phyloP scores from a whole-genome alignment of 2,113 vertebrate species.

The Charina bottae region DNA sequence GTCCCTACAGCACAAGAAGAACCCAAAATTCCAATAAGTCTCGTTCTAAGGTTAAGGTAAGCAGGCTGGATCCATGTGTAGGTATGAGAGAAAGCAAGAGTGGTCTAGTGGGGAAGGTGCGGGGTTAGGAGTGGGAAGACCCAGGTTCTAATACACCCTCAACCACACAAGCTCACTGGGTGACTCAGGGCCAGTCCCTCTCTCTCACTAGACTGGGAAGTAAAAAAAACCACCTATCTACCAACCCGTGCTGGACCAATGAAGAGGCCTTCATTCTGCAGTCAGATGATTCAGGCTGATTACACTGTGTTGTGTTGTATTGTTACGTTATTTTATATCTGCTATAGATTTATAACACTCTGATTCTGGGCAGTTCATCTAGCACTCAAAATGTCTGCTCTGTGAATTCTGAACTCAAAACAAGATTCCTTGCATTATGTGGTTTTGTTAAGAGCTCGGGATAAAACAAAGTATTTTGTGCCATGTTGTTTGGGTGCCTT shows the following conservation, averaged over 20 bases:
- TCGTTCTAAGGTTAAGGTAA: conserved; percentile 95
- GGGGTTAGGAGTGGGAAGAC: not conserved
- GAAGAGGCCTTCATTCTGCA: not conserved
- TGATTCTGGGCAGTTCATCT: not conserved
- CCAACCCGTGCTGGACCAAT: not conserved
- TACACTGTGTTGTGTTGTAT: not conserved
- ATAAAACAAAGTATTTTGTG: not conserved
- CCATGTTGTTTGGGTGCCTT: not conserved
- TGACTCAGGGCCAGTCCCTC: not conserved
- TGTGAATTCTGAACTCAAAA: not conserved
- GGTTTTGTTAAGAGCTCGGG: not conserved
- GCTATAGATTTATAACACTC: not conserved
- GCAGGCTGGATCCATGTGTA: conserved; percentile 7
- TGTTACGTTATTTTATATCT: not conserved
- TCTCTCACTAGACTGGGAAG: not conserved
- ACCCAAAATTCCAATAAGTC: conserved; percentile 85
- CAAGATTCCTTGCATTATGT: not conserved
- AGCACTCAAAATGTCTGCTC: not conserved
- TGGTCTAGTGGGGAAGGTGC: not conserved
- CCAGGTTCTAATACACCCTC: not conserved
- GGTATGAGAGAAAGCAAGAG: not conserved
- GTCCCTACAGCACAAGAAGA: conserved; percentile 73
- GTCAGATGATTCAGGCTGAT: not conserved
- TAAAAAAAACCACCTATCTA: not conserved
- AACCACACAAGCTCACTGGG: not conserved